A percentile compares a stretch with the other conserved stretches of the same genome.
Conservation (phyloP, 2,113 vertebrate genomes). For the Mormyrus lacerda region DNA sequence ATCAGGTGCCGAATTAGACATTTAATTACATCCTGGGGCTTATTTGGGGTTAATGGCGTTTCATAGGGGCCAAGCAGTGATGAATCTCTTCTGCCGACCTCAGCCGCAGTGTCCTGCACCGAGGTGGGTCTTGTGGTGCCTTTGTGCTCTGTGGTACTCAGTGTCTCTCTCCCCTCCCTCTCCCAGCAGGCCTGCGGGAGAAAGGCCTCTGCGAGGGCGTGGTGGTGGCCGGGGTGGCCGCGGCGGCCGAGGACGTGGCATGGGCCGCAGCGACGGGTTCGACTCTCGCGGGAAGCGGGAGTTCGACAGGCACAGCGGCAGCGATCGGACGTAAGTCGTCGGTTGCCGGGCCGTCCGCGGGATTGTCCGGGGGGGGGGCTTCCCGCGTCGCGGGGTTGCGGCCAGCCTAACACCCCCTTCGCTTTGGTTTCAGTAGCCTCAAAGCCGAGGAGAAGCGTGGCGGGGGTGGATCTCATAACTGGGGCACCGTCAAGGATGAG, state of each 20-base stretch:
- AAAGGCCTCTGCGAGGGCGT: slow-evolving; percentile 83
- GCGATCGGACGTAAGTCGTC: slow-evolving; percentile 87
- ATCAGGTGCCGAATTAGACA: background rate
- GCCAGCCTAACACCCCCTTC: slow-evolving; percentile 24
- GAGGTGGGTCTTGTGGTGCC: background rate
- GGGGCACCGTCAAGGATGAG: slow-evolving; percentile 98
- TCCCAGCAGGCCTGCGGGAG: slow-evolving; percentile 70
- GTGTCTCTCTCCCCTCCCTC: too few species aligned
- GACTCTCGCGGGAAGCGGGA: slow-evolving; percentile 94
- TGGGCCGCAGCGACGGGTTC: slow-evolving; percentile 89
- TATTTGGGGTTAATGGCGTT: background rate
- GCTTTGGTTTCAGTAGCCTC: slow-evolving; percentile 91
- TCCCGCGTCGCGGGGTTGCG: background rate
- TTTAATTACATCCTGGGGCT: background rate
- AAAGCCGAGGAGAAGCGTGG: slow-evolving; percentile 97
- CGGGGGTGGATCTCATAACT: slow-evolving; percentile 96
- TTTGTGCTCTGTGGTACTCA: background rate
- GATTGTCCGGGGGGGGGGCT: background rate
- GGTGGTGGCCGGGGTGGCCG: slow-evolving; percentile 75
- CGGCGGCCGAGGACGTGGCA: slow-evolving; percentile 81
- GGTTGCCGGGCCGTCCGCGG: background rate
- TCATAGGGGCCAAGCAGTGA: background rate
- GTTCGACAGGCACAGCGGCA: slow-evolving; percentile 96
- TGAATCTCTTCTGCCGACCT: background rate
- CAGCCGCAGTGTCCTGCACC: background rate